These are phyloP conservation scores for Hormiphora californensis DNA, from an alignment of 37 sponge, comb jelly and placozoan genomes.

Conservation along the genomic window DNA sequence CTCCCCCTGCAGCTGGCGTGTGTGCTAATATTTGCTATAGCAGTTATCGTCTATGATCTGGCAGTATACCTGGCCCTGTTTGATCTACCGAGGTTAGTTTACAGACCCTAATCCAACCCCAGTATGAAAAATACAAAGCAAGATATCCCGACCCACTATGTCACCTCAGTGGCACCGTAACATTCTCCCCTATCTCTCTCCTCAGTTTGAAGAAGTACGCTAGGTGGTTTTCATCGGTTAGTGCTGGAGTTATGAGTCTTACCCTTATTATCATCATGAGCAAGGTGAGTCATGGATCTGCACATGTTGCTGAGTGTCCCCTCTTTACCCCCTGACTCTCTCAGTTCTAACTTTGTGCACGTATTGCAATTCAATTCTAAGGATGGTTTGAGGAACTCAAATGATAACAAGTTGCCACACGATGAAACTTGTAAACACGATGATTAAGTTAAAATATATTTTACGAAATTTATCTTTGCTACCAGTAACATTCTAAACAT, in stretches of 20 bases:
- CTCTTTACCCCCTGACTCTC: no score
- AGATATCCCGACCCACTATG: background rate
- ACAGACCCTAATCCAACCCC: background rate
- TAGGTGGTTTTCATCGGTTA: background rate
- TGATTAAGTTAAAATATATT: no score
- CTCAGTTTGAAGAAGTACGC: background rate
- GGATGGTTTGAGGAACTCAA: no score
- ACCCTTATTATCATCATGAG: conserved; percentile 9
- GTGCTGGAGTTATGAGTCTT: background rate
- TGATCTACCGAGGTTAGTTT: background rate
- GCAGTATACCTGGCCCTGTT: background rate
- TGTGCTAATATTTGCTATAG: background rate
- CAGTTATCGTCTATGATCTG: conserved; percentile 15
- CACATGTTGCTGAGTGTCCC: background rate
- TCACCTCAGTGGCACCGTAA: no score
- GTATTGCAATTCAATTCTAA: no score
- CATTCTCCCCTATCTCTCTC: background rate
- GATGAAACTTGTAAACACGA: no score
- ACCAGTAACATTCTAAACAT: no score
- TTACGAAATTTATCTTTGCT: no score
- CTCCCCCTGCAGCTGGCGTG: background rate
- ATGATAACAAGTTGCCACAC: no score
- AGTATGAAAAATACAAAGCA: background rate
- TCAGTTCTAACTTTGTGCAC: no score
- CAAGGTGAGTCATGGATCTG: background rate